Conservation (phyloP, 2,113 vertebrate genomes). For the chimpanzee (Pan troglodytes) region NHGRI_mPanTro3-v2.1_pri NC_072414.2:49451501-49452000, state of each 20-base stretch:
- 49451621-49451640: background rate
- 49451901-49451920: conserved; percentile 51
- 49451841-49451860: background rate
- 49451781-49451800: background rate
- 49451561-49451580: background rate
- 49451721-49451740: background rate
- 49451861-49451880: background rate
- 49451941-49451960: conserved; percentile 19
- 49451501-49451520: no score
- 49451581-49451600: background rate
- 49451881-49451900: conserved; percentile 38
- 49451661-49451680: background rate
- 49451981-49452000: conserved; percentile 23
- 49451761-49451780: background rate
- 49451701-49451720: background rate
- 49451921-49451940: background rate
- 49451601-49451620: background rate
- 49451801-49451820: background rate
- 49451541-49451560: background rate
- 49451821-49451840: background rate
- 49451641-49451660: background rate
- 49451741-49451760: background rate
- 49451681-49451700: background rate
- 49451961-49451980: background rate
- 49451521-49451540: background rate